Conservation (phyloP, 2,797 vertebrate genomes). For the Lophius americanus region DNA sequence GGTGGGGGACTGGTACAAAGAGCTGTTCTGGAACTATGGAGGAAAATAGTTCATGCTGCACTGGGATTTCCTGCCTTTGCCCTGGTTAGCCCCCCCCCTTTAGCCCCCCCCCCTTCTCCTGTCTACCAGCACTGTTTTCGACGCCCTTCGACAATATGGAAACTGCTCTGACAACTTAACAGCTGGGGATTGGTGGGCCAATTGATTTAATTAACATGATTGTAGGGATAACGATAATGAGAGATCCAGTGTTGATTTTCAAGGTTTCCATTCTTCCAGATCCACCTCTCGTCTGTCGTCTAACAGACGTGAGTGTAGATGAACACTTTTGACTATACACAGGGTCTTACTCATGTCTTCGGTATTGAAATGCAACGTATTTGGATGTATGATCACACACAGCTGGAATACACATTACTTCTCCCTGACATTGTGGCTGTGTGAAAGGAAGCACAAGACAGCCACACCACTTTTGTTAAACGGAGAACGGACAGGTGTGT, state of each 20-base stretch:
- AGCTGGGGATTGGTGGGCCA: constrained; percentile 38
- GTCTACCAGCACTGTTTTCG: constrained; percentile 51
- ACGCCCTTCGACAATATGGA: constrained; percentile 57
- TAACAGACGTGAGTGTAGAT: constrained; percentile 27
- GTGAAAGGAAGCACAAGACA: constrained; percentile 24
- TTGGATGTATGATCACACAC: constrained; percentile 44
- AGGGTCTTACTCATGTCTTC: constrained; percentile 11
- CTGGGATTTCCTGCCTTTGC: constrained; percentile 83
- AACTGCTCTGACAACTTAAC: constrained; percentile 51
- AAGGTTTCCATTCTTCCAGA: constrained; percentile 47
- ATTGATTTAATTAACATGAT: constrained; percentile 46
- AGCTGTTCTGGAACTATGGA: constrained; percentile 77
- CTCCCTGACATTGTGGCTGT: not conserved
- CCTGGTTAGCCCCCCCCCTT: constrained; percentile 41
- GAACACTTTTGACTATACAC: constrained; percentile 30
- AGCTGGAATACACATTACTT: constrained; percentile 64
- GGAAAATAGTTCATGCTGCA: constrained; percentile 82
- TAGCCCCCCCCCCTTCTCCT: constrained; percentile 1
- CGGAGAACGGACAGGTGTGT: constrained; percentile 74
- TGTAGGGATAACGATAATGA: constrained; percentile 22
- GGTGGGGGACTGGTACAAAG: constrained; percentile 72
- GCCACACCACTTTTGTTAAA: constrained; percentile 25
- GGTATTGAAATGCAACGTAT: constrained; percentile 29
- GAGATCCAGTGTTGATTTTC: constrained; percentile 42
- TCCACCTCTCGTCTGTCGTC: constrained; percentile 50